Percentiles rank a stretch among this genome's conserved stretches.
These are phyloP conservation scores for Drosophila funebris DNA, from an alignment of 1,140 invertebrate genomes.

Conservation along the genomic window DNA sequence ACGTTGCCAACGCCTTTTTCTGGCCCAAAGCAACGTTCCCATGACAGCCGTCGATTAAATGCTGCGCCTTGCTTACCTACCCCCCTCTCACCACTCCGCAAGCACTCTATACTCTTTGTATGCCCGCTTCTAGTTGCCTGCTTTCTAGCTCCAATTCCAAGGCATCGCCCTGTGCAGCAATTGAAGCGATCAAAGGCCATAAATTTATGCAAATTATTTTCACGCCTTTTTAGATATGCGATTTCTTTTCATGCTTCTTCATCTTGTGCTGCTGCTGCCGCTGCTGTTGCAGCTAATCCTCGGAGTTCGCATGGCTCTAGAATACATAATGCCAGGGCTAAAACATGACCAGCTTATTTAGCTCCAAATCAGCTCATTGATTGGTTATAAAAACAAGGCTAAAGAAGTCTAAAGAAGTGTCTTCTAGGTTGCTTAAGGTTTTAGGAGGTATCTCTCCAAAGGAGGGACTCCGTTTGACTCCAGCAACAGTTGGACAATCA, in stretches of 20 bases:
- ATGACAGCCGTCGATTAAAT: constrained; percentile 73
- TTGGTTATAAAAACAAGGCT: background rate
- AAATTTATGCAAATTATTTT: constrained; percentile 84
- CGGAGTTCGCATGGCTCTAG: background rate
- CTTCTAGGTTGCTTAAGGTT: too few relatives aligned
- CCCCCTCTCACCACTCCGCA: background rate
- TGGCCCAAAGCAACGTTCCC: constrained; percentile 48
- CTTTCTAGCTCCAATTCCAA: constrained; percentile 9
- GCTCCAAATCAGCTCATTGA: constrained; percentile 1
- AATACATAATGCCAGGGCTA: background rate
- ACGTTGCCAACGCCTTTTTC: constrained; percentile 57
- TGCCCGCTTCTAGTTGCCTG: background rate
- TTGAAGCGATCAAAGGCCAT: constrained; percentile 82
- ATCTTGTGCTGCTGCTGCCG: background rate
- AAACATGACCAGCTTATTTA: background rate
- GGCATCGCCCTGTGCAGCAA: constrained; percentile 45
- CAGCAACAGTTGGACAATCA: too few relatives aligned
- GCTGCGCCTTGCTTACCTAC: constrained; percentile 6
- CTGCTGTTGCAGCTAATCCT: constrained; percentile 16
- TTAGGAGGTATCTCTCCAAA: too few relatives aligned
- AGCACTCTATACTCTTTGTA: background rate
- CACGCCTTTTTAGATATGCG: constrained; percentile 84
- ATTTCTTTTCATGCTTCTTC: constrained; percentile 43
- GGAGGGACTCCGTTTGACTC: too few relatives aligned
- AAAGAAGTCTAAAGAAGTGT: too few relatives aligned